These are phyloP conservation scores for Heliconius eleuchia DNA, from an alignment of 1,140 invertebrate species.

Conservation along the genomic window DNA sequence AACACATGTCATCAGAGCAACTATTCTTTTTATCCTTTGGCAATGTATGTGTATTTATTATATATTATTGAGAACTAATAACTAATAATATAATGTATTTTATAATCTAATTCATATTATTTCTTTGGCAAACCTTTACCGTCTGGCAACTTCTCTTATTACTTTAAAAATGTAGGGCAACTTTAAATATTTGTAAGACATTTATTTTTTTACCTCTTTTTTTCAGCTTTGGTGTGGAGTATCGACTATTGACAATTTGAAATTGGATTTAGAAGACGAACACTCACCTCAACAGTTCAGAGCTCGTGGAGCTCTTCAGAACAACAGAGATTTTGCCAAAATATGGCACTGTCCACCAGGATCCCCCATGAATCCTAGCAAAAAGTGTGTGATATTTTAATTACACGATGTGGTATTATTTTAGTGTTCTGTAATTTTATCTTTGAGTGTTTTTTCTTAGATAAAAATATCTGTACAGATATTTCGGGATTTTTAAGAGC, in stretches of 20 bases:
- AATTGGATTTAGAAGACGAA: conserved; percentile 86
- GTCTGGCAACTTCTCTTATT: too few species aligned
- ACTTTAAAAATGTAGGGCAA: neutral
- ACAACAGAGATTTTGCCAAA: conserved; percentile 91
- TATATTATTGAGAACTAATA: neutral
- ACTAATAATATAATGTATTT: neutral
- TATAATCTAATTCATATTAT: neutral
- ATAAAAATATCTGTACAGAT: neutral
- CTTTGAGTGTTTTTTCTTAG: neutral
- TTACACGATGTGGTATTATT: neutral
- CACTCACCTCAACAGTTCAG: conserved; percentile 89
- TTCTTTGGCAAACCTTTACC: too few species aligned
- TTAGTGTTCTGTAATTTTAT: neutral
- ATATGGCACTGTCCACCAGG: conserved; percentile 89
- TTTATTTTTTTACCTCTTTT: neutral
- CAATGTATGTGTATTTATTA: conserved; percentile 83
- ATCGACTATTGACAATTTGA: conserved; percentile 83
- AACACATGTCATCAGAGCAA: conserved; percentile 89
- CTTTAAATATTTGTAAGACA: neutral
- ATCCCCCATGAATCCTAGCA: conserved; percentile 91
- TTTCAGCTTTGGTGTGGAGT: conserved; percentile 90
- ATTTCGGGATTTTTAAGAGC: neutral
- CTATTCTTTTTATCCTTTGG: conserved; percentile 95
- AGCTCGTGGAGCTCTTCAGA: conserved; percentile 91
- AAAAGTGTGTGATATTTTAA: conserved; percentile 87